A percentile compares a stretch with the other conserved stretches of the same genome.
These are phyloP conservation scores for Pocillopora verrucosa DNA, from an alignment of 64 coral and sea anemone genomes.

Conservation along the genomic window DNA sequence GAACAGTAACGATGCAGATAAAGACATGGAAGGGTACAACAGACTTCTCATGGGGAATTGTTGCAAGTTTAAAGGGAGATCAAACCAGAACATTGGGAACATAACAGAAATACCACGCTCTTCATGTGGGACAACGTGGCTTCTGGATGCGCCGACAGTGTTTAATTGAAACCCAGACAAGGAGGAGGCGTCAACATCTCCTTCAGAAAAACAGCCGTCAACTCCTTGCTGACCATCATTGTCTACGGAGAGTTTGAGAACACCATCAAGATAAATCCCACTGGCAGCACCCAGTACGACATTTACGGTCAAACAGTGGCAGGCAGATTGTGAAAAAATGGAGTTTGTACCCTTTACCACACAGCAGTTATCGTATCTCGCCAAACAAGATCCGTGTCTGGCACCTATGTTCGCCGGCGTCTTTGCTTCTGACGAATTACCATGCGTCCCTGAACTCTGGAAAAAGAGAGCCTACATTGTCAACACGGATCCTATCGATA, in stretches of 20 bases:
- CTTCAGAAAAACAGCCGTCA: not conserved
- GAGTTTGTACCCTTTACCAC: conserved; percentile 19
- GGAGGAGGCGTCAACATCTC: not conserved
- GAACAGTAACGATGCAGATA: no score
- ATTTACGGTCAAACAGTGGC: conserved; percentile 17
- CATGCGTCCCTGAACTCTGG: accelerated
- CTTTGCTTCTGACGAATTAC: not conserved
- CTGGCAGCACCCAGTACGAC: no score
- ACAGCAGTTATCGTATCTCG: no score
- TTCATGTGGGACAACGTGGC: no score
- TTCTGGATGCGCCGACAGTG: not conserved
- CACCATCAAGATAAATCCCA: not conserved
- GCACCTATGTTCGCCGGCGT: not conserved
- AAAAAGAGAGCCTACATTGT: conserved; percentile 29
- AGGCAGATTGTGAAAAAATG: no score
- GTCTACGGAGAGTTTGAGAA: conserved; percentile 18
- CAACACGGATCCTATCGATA: conserved; percentile 28
- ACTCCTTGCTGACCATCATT: not conserved
- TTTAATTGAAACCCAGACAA: conserved; percentile 25
- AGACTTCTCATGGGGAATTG: not conserved
- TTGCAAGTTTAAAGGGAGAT: no score
- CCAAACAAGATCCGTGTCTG: no score
- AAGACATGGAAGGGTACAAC: no score
- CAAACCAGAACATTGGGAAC: no score
- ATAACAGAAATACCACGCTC: no score